Evolutionary conservation across 2,113 vertebrate genomes (phyloP), one percentile per base, ranked within the genome.

Genomic region (Gnathonemus longibarbis): DNA sequence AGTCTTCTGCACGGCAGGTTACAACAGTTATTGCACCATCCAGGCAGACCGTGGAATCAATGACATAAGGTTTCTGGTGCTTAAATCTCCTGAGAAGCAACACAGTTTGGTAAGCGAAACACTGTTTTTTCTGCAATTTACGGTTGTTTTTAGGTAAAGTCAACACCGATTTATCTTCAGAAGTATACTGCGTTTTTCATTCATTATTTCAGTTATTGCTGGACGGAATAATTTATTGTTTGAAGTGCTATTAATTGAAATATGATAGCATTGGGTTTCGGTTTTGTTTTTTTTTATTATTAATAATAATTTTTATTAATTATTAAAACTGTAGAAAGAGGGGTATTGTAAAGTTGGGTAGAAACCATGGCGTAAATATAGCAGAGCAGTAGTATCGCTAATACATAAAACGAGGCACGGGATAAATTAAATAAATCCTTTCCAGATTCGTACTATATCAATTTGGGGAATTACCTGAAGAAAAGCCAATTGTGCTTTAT

Each of bases 1-100:
- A 88, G 35, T 90, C 49, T 80, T 53, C 27, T 87, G 89, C 42
- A 91, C 52, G 88, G 84, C 90, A 89, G 53, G 46, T 77, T 27
- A 48, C 84, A 74, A 70, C 50, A 56, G 53, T 58, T 58, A 58
- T 58, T 62, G 31, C 87, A 21, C 50, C 50, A 31, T 52, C 39
- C 46, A 52, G 48, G 49, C 46, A 87, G 85, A 87, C 21, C 8
- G 85, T 48, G 83, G 83, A 84, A 42, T 84, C 42, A 84, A 48
- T 48, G 83, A 48, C 42, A 84, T n/a, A 84, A 45, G 83, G 42
- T 45, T 84, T 46, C 11, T 84, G 83, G 83, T 84, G 83, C 45
- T 84, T 39, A 84, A 84, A 84, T 84, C 45, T 84, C 83, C 39
- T n/a, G 77, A 83, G 77, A 84, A 48, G 83, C 39, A 84, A 24